Evolutionary conservation across 2,888 invertebrate species (phyloP), one percentile per base, ranked within the genome.

Genomic region (Lacanobia oleracea): DNA sequence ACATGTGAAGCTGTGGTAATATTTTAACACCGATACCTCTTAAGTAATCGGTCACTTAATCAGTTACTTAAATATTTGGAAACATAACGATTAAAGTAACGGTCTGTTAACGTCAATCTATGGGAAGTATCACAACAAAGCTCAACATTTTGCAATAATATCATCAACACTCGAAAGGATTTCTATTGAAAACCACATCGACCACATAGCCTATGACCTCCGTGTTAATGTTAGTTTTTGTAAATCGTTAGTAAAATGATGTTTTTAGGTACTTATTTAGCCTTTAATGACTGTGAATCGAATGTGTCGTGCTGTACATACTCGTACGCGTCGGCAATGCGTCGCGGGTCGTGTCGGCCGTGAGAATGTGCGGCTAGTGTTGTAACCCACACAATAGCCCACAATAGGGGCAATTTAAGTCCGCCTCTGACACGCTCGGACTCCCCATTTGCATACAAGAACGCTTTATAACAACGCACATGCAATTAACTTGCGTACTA

Each of bases 351-450:
- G 91, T 69, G 84, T 75, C 70, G 87, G 68, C 94, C 95, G 94
- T 95, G 95, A 94, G 95, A 95, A 90, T 83, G 86, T 94, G 93
- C 91, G 89, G 91, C 91, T 93, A 93, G 88, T 94, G 93, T 93
- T 91, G 91, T 92, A 94, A 94, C 88, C 84, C 81, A 84, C 84
- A 92, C 94, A 93, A 94, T 94, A 88, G 90, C 81, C 84, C 84
- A 92, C 94, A 93, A 94, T 93, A 88, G 91, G 86, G 91, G 91
- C 90, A 92, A 93, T 94, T 93, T 90, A 89, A 93, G 89, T 90
- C 86, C 90, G 87, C 90, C 88, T 90, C 85, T 91, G 89, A 91
- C 93, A 93, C 89, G 91, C 89, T 92, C 81, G 89, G 89, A 90
- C 91, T 91, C 86, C 88, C 88, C 89, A 90, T 91, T 91, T 91